A percentile compares a stretch with the other conserved stretches of the same genome.
Conservation (phyloP, 2,797 vertebrate genomes). For the Phoeniculus purpureus region DNA sequence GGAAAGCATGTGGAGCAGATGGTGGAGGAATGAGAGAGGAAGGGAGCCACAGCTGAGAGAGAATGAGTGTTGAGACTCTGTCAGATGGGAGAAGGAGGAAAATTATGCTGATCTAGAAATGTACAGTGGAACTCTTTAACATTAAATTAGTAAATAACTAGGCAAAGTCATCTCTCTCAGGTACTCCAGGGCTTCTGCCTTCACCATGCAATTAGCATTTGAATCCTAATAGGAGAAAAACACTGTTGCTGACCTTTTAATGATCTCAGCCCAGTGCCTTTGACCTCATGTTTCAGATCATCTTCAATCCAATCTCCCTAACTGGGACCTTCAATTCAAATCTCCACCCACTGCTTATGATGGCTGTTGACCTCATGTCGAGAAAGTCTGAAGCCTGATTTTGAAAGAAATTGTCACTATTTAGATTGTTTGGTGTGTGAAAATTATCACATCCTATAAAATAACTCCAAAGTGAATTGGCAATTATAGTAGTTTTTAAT, state of each 20-base stretch:
- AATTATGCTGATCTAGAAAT: conserved; percentile 65
- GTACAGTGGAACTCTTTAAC: conserved; percentile 11
- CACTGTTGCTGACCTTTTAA: not conserved
- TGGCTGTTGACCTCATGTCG: not conserved
- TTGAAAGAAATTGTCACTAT: not conserved
- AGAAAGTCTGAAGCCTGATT: not conserved
- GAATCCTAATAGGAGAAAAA: not conserved
- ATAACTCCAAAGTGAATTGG: not conserved
- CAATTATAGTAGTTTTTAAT: not conserved
- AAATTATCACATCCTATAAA: not conserved
- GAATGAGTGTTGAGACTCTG: conserved; percentile 58
- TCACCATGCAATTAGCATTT: not conserved
- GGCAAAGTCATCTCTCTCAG: not conserved
- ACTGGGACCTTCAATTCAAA: not conserved
- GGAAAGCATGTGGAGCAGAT: conserved; percentile 65
- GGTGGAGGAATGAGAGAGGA: conserved; percentile 66
- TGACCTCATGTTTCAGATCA: not conserved
- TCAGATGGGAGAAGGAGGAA: conserved; percentile 66
- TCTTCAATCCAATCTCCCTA: not conserved
- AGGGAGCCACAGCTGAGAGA: conserved; percentile 63
- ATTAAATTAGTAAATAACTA: not conserved
- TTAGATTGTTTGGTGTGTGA: not conserved
- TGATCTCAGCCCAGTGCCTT: not conserved
- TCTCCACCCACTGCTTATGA: not conserved
- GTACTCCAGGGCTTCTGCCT: not conserved